Conservation (phyloP, 2,888 invertebrate genomes). For the Pinctada fucata region DNA sequence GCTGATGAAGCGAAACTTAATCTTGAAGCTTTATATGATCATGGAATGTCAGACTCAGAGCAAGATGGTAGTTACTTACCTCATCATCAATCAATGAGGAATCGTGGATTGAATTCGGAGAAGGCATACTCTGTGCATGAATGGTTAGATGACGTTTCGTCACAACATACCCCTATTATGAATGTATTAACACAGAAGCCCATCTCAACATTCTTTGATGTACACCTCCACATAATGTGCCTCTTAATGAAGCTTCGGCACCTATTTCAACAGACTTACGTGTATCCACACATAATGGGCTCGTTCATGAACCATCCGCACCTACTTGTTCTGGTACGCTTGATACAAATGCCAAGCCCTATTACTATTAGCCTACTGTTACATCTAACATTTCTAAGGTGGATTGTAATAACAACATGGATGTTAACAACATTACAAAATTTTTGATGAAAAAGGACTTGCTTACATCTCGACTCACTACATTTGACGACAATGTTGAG, state of each 20-base stretch:
- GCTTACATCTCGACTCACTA: neutral
- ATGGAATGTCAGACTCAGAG: neutral
- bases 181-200: neutral
- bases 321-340: no score
- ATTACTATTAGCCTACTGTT: no score
- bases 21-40: neutral
- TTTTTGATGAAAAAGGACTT: slow-evolving; percentile 1
- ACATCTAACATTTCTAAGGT: neutral
- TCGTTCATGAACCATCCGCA: no score
- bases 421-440: neutral
- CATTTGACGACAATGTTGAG: neutral
- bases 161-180: neutral
- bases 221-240: neutral
- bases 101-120: neutral
- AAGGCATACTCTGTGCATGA: neutral
- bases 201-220: neutral
- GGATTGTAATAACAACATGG: neutral
- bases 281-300: no score
- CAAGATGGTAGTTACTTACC: neutral
- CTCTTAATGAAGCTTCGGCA: neutral
- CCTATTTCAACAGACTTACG: no score
- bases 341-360: no score
- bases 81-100: neutral
- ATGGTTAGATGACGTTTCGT: neutral
- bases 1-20: neutral